A percentile compares a stretch with the other conserved stretches of the same genome.
These are phyloP conservation scores for Phalloptychus januarius DNA, from an alignment of 2,797 vertebrate genomes.

Conservation along the genomic window DNA sequence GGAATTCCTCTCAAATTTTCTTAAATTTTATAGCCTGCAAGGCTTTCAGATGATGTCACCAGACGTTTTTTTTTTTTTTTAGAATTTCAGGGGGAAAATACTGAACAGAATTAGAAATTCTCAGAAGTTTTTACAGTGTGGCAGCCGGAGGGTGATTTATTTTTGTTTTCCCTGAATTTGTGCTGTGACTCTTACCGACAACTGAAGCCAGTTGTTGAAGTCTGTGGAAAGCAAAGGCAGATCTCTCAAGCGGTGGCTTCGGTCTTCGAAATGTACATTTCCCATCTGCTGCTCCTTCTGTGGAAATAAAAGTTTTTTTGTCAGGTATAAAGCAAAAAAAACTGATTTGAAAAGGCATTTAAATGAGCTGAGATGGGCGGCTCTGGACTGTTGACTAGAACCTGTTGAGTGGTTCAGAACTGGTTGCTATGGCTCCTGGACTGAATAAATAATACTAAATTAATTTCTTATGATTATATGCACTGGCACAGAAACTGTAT, in stretches of 20 bases:
- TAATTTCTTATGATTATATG: no score
- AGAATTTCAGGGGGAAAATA: not conserved
- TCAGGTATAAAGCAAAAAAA: not conserved
- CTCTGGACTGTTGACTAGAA: not conserved
- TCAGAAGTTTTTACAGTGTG: slow-evolving; percentile 12
- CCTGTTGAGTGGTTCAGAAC: no score
- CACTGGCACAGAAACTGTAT: not conserved
- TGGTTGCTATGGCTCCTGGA: not conserved
- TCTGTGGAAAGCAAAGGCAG: slow-evolving; percentile 74
- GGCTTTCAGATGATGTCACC: slow-evolving; percentile 7
- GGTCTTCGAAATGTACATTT: slow-evolving; percentile 65
- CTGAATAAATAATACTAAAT: not conserved
- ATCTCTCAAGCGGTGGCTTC: slow-evolving; percentile 54
- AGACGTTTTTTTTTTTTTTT: slow-evolving; percentile 11
- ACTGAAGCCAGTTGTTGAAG: slow-evolving; percentile 69
- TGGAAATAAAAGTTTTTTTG: slow-evolving; percentile 6
- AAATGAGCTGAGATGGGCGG: not conserved
- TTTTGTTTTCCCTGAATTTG: not conserved
- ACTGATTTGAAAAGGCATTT: not conserved
- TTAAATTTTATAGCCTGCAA: slow-evolving; percentile 34
- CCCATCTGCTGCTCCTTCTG: slow-evolving; percentile 78
- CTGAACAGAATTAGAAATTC: slow-evolving; percentile 18
- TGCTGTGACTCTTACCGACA: slow-evolving; percentile 69
- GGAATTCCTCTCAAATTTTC: slow-evolving; percentile 51
- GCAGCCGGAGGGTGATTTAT: not conserved